Conservation (phyloP, 2,113 vertebrate genomes). For the Apodemus speciosus region DNA sequence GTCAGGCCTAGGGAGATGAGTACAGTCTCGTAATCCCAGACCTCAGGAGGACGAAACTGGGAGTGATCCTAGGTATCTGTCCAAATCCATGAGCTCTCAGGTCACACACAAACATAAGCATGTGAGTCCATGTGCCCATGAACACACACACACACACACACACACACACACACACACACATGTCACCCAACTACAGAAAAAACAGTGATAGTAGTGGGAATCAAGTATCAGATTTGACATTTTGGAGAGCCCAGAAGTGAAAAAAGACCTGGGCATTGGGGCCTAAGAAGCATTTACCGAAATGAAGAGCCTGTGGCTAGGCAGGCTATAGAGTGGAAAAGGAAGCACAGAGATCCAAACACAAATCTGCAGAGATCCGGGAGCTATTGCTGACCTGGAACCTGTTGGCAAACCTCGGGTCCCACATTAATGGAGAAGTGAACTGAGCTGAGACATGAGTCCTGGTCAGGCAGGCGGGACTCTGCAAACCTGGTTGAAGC, state of each 20-base stretch:
- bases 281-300: neutral
- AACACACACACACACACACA: neutral
- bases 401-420: neutral
- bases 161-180: neutral
- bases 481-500: too few species aligned
- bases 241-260: neutral
- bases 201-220: neutral
- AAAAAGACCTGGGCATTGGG: neutral
- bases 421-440: neutral
- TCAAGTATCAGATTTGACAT: neutral
- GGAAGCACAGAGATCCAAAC: neutral
- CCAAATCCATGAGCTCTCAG: neutral
- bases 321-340: neutral
- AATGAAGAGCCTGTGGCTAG: neutral
- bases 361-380: neutral
- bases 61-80: neutral
- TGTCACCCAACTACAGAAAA: neutral
- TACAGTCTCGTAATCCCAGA: neutral
- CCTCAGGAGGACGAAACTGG: neutral
- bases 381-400: neutral
- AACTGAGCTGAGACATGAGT: neutral
- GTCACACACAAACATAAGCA: neutral
- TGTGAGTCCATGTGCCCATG: neutral
- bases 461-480: neutral
- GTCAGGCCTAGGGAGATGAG: too few species aligned